Base-by-base conservation (phyloP, 2,888 invertebrate species). In the Drosophila infuscata region DNA sequence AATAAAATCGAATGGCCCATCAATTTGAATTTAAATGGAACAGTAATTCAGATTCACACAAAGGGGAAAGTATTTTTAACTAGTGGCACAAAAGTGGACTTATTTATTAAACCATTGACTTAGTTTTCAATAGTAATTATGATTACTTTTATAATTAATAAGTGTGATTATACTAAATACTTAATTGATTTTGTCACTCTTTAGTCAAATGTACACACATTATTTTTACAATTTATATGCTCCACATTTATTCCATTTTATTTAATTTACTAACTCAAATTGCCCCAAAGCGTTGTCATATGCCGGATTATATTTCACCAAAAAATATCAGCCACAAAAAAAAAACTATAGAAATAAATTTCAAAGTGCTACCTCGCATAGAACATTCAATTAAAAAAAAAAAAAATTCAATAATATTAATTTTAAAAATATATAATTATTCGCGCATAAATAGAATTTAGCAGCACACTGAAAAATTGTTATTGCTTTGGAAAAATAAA, bases 271-370 rank as follows among this genome's bases (percentile, higher is more conserved):
- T 63, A 54, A 43, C 49, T 61, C 6, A 29, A 54, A 61, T 43
- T 30, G 62, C 70, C 58, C 58, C 33, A 49, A 56, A 67, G 85
- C 43, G 20, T 12, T 54, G 41, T 52, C 58, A 62, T 48, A 54
- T 73, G 74, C 76, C 65, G 67, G 66, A 79, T 73, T 73, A 80
- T 66, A 65, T 56, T 60, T 67, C 67, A 76, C 65, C 73, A 67
- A 60, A 74, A 79, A 68, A 70, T 72, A 66, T 70, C 48, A 38
- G 25, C 30, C 46, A 43, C 7, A 30, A 57, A 36, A 53, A 36
- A 53, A 59, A 43, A 43, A 3, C 12, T 25, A 25, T 58, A 46
- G 15, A 68, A 69, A 67, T 52, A 33, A 36, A 49, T 43, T 49
- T 51, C 41, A 57, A 57, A 63, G 12, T 46, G 7, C n/a, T 35